Conservation (phyloP, 2,797 vertebrate species). For the Tachyglossus aculeatus region DNA sequence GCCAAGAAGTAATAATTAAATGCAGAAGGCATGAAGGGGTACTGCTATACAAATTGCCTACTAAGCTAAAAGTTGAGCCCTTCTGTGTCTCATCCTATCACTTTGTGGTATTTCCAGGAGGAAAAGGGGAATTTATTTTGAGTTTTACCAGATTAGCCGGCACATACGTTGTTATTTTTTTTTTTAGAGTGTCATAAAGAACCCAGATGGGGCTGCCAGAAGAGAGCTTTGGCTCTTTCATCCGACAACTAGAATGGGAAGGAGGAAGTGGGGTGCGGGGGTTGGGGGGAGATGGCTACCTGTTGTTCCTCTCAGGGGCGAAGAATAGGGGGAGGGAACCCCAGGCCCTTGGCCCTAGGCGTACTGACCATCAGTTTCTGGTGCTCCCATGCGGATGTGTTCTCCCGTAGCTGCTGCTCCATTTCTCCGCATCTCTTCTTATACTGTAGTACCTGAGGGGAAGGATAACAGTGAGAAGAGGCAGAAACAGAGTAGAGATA, state of each 20-base stretch:
- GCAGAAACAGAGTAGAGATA: neutral
- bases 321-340: neutral
- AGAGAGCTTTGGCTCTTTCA: too few species aligned
- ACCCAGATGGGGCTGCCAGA: too few species aligned
- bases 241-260: neutral
- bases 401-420: slow-evolving; percentile 78
- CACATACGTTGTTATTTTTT: too few species aligned
- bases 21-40: neutral
- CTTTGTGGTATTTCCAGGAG: neutral
- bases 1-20: neutral
- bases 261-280: neutral
- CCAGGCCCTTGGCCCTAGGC: neutral
- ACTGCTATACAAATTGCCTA: neutral
- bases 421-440: slow-evolving; percentile 82
- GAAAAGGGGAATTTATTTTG: too few species aligned
- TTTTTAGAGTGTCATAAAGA: too few species aligned
- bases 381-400: slow-evolving; percentile 79
- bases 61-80: neutral
- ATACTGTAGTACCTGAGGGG: slow-evolving; percentile 80
- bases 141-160: neutral
- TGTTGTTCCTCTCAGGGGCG: too few species aligned
- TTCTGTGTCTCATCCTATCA: neutral
- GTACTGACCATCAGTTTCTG: slow-evolving; percentile 72
- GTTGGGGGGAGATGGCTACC: neutral
- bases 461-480: neutral